Evolutionary conservation across 2,797 vertebrate species (phyloP).

Genomic region (Pteropus rufus): DNA sequence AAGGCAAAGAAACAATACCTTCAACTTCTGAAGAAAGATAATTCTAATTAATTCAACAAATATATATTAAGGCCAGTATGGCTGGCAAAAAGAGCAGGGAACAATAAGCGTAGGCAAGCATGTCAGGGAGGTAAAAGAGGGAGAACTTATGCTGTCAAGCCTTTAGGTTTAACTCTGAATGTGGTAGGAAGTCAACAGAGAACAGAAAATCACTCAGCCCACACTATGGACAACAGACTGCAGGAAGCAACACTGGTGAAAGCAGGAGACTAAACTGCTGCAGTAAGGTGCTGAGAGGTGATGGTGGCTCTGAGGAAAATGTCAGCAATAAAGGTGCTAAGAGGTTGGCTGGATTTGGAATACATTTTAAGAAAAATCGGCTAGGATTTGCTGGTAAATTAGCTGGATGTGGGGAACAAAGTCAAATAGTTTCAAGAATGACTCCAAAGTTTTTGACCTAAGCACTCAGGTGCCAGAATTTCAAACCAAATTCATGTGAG

Average conservation of each 20-base stretch:
- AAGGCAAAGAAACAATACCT: not conserved
- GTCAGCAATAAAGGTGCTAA: not conserved
- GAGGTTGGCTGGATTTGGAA: not conserved
- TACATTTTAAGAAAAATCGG: not conserved
- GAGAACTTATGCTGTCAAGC: not conserved
- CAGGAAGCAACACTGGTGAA: not conserved
- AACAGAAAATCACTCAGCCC: not conserved
- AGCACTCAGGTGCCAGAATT: not conserved
- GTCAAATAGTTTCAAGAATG: not conserved
- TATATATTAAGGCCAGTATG: not conserved
- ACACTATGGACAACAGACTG: not conserved
- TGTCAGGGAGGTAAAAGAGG: not conserved
- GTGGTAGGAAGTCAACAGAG: not conserved
- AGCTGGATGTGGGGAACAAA: not conserved
- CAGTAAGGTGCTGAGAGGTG: not conserved
- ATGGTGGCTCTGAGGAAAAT: not conserved
- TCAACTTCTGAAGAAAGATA: not conserved
- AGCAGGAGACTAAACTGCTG: not conserved
- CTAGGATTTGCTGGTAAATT: not conserved
- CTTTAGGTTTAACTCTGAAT: not conserved
- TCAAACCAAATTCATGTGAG: not conserved
- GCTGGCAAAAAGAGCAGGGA: not conserved
- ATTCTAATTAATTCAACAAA: not conserved
- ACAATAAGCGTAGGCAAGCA: not conserved
- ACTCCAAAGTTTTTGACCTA: not conserved